Evolutionary conservation across 2,888 invertebrate genomes (phyloP).

Genomic region (Panorpa germanica): DNA sequence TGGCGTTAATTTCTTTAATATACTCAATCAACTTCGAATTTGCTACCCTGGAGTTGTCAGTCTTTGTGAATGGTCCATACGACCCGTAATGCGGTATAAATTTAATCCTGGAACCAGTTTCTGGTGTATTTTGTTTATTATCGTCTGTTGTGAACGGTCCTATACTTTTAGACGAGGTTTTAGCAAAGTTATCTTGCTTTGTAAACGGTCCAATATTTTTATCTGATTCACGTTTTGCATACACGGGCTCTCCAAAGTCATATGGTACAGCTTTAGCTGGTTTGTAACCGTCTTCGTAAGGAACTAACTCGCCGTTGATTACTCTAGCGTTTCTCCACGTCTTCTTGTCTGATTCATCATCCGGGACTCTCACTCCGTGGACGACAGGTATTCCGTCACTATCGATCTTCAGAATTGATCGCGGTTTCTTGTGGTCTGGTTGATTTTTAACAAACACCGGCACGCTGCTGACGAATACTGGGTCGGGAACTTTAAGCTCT

Average conservation of each 20-base stretch:
- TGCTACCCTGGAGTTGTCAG: slow-evolving; percentile 36
- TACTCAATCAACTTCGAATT: slow-evolving; percentile 41
- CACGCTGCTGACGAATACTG: slow-evolving; percentile 48
- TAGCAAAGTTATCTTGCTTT: slow-evolving; percentile 37
- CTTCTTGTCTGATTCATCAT: slow-evolving; percentile 61
- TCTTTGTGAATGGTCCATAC: slow-evolving; percentile 40
- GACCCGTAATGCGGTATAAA: slow-evolving; percentile 23
- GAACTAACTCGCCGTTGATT: slow-evolving; percentile 63
- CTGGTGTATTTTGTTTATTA: slow-evolving; percentile 23
- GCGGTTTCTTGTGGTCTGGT: slow-evolving; percentile 33
- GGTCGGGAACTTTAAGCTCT: slow-evolving; percentile 40
- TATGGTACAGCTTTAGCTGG: slow-evolving; percentile 32
- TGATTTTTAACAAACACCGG: slow-evolving; percentile 33
- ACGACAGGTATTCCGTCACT: slow-evolving; percentile 62
- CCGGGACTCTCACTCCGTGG: slow-evolving; percentile 65
- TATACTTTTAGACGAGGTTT: slow-evolving; percentile 19
- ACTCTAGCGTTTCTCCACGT: slow-evolving; percentile 80
- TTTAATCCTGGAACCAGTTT: slow-evolving; percentile 16
- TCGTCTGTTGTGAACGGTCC: slow-evolving; percentile 42
- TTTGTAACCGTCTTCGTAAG: slow-evolving; percentile 49
- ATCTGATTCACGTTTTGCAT: no score
- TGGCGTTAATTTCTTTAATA: slow-evolving; percentile 44
- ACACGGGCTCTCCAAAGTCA: no score
- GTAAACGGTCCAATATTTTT: slow-evolving; percentile 36
- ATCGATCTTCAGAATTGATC: slow-evolving; percentile 43